Conservation (phyloP, 2,797 vertebrate species). For the Thalassophryne amazonica region DNA sequence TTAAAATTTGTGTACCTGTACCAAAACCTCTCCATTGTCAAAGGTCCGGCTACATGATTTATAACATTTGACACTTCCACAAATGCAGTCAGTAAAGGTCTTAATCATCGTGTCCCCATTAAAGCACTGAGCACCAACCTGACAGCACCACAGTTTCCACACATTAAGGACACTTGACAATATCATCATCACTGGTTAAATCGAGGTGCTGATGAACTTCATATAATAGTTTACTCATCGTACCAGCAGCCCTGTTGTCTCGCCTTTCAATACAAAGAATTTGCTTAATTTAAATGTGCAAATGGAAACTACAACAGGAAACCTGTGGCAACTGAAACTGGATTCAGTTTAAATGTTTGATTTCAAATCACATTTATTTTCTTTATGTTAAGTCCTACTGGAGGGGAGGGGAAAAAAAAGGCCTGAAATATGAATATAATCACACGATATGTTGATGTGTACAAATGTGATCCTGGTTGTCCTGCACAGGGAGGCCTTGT, state of each 20-base stretch:
- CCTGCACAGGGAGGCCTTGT: no score
- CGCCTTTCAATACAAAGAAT: constrained; percentile 26
- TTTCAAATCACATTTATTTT: no score
- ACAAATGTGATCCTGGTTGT: no score
- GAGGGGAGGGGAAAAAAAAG: no score
- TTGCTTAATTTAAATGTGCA: constrained; percentile 55
- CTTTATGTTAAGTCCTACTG: no score
- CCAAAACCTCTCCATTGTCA: constrained; percentile 17
- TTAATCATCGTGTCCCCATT: constrained; percentile 17
- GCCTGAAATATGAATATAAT: no score
- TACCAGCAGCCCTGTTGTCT: constrained; percentile 23
- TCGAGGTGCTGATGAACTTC: constrained; percentile 48
- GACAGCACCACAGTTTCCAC: constrained; percentile 29
- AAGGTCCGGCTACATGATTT: constrained; percentile 44
- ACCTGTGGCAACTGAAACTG: no score
- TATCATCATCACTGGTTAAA: constrained; percentile 52
- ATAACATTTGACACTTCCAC: not conserved
- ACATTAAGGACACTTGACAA: constrained; percentile 78
- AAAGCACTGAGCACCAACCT: constrained; percentile 26
- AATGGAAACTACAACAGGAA: no score
- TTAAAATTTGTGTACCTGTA: constrained; percentile 18
- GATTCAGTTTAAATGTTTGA: no score
- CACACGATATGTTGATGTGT: no score
- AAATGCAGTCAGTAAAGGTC: constrained; percentile 1
- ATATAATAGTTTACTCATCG: constrained; percentile 33